A percentile compares a stretch with the other conserved stretches of the same genome.
Conservation (phyloP, 2,888 invertebrate genomes). For the Parthenolecanium corni region DNA sequence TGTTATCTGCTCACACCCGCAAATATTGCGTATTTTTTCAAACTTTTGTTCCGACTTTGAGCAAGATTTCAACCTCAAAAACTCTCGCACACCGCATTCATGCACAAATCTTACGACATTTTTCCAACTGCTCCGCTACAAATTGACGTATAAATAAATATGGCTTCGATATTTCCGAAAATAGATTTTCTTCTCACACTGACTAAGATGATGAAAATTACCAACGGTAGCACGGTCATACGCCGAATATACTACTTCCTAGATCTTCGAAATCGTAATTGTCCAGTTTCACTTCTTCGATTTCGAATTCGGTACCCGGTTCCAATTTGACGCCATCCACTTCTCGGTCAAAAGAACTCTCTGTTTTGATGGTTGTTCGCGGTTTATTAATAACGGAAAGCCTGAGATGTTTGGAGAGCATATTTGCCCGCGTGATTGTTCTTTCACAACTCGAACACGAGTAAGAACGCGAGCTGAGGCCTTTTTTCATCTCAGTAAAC, state of each 20-base stretch:
- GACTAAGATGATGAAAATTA: too few relatives aligned
- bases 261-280: neutral
- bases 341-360: neutral
- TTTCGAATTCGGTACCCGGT: conserved; percentile 13
- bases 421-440: conserved; percentile 9
- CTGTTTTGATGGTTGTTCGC: neutral
- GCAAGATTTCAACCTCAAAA: too few relatives aligned
- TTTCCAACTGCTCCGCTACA: too few relatives aligned
- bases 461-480: conserved; percentile 1
- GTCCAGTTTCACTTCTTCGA: conserved; percentile 8
- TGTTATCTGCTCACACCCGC: too few relatives aligned
- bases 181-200: too few relatives aligned
- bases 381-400: conserved; percentile 2
- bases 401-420: conserved; percentile 12
- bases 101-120: too few relatives aligned
- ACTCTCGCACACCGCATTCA: too few relatives aligned
- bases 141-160: too few relatives aligned
- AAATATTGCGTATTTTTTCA: too few relatives aligned
- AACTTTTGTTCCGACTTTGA: too few relatives aligned
- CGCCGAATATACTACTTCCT: neutral
- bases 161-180: too few relatives aligned
- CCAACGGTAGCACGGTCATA: neutral
- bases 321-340: neutral
- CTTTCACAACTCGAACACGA: conserved; percentile 14
- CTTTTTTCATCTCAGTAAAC: conserved; percentile 10